Evolutionary conservation across 2,888 invertebrate genomes (phyloP).

Genomic region (Metallyticus violacea): DNA sequence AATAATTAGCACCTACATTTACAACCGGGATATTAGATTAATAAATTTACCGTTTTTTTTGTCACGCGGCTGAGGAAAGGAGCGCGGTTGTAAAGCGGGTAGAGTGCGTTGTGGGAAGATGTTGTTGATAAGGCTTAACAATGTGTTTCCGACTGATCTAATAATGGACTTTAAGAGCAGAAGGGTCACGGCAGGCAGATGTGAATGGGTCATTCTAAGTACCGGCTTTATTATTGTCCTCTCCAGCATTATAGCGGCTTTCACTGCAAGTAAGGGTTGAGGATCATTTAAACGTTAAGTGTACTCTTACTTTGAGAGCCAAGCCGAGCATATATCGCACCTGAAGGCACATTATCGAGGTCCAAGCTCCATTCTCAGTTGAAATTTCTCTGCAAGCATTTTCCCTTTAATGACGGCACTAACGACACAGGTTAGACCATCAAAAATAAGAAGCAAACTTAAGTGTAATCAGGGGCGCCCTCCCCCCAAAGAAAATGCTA

Average conservation of each 20-base stretch:
- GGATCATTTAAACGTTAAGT: neutral
- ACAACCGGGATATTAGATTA: neutral
- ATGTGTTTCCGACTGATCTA: constrained; percentile 9
- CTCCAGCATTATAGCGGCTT: neutral
- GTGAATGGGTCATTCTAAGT: constrained; percentile 9
- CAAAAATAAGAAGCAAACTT: too few species aligned
- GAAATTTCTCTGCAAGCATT: too few species aligned
- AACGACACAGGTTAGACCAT: too few species aligned
- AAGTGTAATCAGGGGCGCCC: too few species aligned
- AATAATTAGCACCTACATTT: neutral
- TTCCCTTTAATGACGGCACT: too few species aligned
- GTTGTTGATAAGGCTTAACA: constrained; percentile 5
- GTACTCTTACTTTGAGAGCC: neutral
- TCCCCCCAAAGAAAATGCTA: too few species aligned
- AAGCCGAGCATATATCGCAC: neutral
- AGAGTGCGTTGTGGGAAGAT: too few species aligned
- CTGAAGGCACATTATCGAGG: neutral
- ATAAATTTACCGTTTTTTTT: neutral
- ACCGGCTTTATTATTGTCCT: constrained; percentile 3
- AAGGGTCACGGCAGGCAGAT: neutral
- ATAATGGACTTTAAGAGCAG: constrained; percentile 5
- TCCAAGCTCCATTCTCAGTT: too few species aligned
- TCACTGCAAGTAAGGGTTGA: neutral
- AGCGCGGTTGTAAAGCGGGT: neutral
- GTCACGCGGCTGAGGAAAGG: neutral